These are phyloP conservation scores for Epinotia brunnichana DNA, from an alignment of 2,888 invertebrate species.

Conservation along the genomic window DNA sequence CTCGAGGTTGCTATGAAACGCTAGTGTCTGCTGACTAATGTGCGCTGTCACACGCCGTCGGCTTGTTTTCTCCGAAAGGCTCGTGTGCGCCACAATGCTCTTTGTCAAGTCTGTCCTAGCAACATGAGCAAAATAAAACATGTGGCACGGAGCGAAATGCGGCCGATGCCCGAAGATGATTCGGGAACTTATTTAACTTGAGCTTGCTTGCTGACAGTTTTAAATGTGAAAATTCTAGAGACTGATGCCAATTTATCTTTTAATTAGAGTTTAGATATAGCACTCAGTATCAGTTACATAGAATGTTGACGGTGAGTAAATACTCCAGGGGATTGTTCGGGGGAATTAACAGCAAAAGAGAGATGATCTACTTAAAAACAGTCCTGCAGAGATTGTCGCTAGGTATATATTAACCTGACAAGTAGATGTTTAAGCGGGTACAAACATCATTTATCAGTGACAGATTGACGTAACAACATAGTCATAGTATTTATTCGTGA, in stretches of 20 bases:
- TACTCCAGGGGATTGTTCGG: too few species aligned
- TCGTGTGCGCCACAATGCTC: constrained; percentile 29
- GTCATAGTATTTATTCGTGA: too few species aligned
- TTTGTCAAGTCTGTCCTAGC: constrained; percentile 34
- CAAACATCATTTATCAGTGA: too few species aligned
- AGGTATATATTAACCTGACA: too few species aligned
- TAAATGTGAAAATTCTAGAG: neutral
- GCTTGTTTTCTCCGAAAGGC: constrained; percentile 38
- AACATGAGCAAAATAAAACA: constrained; percentile 31
- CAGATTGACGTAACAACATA: too few species aligned
- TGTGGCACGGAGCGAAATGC: constrained; percentile 12
- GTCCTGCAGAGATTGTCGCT: too few species aligned
- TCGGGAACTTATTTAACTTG: neutral
- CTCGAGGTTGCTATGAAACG: constrained; percentile 16
- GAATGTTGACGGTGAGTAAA: too few species aligned
- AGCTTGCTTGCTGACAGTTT: neutral
- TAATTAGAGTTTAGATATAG: too few species aligned
- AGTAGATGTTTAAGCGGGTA: too few species aligned
- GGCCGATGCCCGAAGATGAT: constrained; percentile 11
- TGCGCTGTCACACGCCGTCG: constrained; percentile 35
- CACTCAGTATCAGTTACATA: too few species aligned
- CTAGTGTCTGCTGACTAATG: constrained; percentile 35
- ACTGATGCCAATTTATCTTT: neutral
- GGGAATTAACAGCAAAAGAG: too few species aligned
- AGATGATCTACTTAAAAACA: too few species aligned